phyloP scores from a whole-genome alignment of 2,888 invertebrate genomes.

The Chymomyza procnemis region DNA sequence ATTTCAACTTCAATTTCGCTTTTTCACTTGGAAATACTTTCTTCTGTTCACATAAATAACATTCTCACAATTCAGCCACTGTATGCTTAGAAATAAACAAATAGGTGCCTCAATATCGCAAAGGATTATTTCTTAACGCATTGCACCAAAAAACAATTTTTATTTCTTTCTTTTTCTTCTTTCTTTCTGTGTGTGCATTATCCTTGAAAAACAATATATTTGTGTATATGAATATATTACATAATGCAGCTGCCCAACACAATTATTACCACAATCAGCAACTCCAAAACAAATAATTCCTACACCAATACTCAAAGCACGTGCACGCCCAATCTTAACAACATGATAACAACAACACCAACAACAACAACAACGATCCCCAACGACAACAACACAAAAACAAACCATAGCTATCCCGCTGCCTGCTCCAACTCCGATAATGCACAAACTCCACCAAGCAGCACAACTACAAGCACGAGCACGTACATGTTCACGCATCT shows the following conservation, averaged over 20 bases:
- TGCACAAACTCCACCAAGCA: slow-evolving; percentile 45
- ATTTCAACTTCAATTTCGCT: too few species aligned
- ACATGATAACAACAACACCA: slow-evolving; percentile 28
- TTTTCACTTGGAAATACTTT: too few species aligned
- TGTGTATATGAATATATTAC: slow-evolving; percentile 16
- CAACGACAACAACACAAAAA: slow-evolving; percentile 17
- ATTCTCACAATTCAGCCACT: not conserved
- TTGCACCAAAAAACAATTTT: slow-evolving; percentile 48
- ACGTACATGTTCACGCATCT: slow-evolving; percentile 56
- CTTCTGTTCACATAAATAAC: too few species aligned
- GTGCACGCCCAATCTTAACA: slow-evolving; percentile 42
- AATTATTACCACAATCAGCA: slow-evolving; percentile 17
- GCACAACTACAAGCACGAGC: slow-evolving; percentile 59
- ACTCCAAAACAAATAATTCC: slow-evolving; percentile 24
- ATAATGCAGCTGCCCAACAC: slow-evolving; percentile 51
- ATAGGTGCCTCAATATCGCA: not conserved
- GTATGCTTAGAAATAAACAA: not conserved
- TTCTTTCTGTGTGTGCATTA: slow-evolving; percentile 55
- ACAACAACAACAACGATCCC: slow-evolving; percentile 24
- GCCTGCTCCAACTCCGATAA: slow-evolving; percentile 33
- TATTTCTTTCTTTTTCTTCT: slow-evolving; percentile 61
- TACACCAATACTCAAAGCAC: slow-evolving; percentile 56
- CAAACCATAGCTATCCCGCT: slow-evolving; percentile 22
- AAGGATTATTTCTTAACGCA: slow-evolving; percentile 31
- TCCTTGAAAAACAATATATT: slow-evolving; percentile 5